These are phyloP conservation scores for Perognathus longimembris DNA, from an alignment of 2,113 vertebrate species.

Conservation along the genomic window DNA sequence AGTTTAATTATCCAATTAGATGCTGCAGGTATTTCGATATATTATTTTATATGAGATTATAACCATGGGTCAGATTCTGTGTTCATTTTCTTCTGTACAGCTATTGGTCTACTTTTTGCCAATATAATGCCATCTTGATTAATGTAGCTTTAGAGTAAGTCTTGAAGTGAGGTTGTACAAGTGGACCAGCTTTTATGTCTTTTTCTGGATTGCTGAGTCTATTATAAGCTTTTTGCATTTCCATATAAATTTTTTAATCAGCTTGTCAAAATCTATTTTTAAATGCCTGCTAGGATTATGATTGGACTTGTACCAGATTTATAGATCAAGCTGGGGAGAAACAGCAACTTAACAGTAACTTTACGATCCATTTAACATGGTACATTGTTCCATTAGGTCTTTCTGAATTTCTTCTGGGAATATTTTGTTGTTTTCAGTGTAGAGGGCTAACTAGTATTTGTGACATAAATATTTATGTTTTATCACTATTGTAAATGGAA, in stretches of 20 bases:
- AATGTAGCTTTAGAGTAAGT: slow-evolving; percentile 37
- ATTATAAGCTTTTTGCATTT: not conserved
- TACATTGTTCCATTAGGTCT: not conserved
- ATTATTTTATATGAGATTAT: no score
- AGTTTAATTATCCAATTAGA: no score
- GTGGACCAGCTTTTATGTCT: not conserved
- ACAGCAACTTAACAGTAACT: not conserved
- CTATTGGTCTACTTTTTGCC: no score
- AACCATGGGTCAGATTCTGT: no score
- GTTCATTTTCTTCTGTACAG: no score
- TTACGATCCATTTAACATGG: not conserved
- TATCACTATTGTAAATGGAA: not conserved
- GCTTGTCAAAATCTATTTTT: slow-evolving; percentile 38
- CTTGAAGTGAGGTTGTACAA: not conserved
- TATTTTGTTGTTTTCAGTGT: slow-evolving; percentile 46
- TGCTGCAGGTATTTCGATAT: no score
- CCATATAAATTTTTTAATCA: slow-evolving; percentile 27
- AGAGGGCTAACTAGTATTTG: slow-evolving; percentile 1
- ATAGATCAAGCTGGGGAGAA: not conserved
- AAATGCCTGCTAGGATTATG: slow-evolving; percentile 12
- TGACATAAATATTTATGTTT: slow-evolving; percentile 1
- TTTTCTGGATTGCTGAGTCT: slow-evolving; percentile 18
- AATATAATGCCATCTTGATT: not conserved
- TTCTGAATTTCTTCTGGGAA: slow-evolving; percentile 13
- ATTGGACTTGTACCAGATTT: not conserved